phyloP scores from a whole-genome alignment of 2,888 invertebrate species.

The Apodemia hepburni region DNA sequence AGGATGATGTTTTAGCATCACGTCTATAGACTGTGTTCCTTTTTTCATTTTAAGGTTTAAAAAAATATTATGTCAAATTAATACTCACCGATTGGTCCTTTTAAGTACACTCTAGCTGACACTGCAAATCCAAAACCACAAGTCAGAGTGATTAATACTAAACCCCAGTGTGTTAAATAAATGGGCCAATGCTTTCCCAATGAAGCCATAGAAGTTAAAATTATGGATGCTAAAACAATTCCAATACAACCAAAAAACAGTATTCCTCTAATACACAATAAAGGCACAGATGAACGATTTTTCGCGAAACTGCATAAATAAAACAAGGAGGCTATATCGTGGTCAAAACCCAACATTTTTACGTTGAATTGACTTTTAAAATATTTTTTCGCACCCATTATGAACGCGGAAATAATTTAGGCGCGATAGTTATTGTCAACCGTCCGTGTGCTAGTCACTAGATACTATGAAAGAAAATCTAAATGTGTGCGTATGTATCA shows the following conservation, averaged over 20 bases:
- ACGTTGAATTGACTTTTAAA: conserved; percentile 48
- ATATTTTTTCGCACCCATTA: conserved; percentile 55
- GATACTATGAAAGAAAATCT: conserved; percentile 3
- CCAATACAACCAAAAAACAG: conserved; percentile 49
- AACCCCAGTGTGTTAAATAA: conserved; percentile 66
- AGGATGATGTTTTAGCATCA: too few relatives aligned
- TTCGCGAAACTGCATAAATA: conserved; percentile 52
- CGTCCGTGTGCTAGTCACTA: conserved; percentile 3
- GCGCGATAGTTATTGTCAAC: neutral
- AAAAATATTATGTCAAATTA: too few relatives aligned
- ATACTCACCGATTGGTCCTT: conserved; percentile 54
- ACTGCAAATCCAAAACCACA: conserved; percentile 48
- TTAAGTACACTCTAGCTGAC: conserved; percentile 42
- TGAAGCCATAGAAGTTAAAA: conserved; percentile 35
- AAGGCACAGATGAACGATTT: conserved; percentile 46
- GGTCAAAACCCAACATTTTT: conserved; percentile 45
- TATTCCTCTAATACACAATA: conserved; percentile 46
- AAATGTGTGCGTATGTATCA: neutral
- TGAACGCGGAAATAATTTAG: conserved; percentile 23
- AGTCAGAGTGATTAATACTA: conserved; percentile 48
- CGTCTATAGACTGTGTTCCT: too few relatives aligned
- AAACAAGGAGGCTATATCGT: conserved; percentile 52
- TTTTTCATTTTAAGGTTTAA: too few relatives aligned
- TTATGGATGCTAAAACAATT: conserved; percentile 47
- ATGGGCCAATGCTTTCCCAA: conserved; percentile 49